Evolutionary conservation across 2,113 vertebrate genomes (phyloP).

Genomic region (Microtus montanus): DNA sequence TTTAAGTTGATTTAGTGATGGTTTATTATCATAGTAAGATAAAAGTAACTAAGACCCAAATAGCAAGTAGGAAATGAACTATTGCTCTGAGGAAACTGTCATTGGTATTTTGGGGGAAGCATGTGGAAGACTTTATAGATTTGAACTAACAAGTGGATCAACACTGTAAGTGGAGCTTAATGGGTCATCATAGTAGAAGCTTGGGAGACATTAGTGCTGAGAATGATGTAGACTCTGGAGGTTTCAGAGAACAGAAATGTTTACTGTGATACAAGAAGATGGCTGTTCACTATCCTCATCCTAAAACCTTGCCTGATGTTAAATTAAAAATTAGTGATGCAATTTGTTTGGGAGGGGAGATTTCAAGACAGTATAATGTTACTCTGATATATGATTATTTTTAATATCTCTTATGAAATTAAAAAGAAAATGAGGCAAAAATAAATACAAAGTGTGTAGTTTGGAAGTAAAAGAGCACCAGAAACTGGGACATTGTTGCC

Average conservation of each 20-base stretch:
- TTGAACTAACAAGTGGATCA: neutral
- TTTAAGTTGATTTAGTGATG: neutral
- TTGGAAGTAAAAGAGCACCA: neutral
- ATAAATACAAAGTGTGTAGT: neutral
- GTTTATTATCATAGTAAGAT: neutral
- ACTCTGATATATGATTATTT: neutral
- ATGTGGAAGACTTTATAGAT: neutral
- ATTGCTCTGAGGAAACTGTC: neutral
- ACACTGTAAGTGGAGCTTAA: neutral
- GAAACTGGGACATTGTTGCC: neutral
- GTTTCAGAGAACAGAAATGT: neutral
- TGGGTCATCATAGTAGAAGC: neutral
- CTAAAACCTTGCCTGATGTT: neutral
- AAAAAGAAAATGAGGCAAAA: neutral
- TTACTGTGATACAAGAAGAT: neutral
- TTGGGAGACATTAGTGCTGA: neutral
- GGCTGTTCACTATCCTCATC: neutral
- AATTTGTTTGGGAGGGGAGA: neutral
- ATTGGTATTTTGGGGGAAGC: neutral
- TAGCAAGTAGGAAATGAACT: neutral
- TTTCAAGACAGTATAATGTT: neutral
- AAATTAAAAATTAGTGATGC: neutral
- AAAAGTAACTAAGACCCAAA: neutral
- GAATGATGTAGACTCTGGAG: neutral
- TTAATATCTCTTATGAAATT: neutral